These are phyloP conservation scores for Pipra filicauda DNA, from an alignment of 2,113 vertebrate genomes.

Conservation along the genomic window DNA sequence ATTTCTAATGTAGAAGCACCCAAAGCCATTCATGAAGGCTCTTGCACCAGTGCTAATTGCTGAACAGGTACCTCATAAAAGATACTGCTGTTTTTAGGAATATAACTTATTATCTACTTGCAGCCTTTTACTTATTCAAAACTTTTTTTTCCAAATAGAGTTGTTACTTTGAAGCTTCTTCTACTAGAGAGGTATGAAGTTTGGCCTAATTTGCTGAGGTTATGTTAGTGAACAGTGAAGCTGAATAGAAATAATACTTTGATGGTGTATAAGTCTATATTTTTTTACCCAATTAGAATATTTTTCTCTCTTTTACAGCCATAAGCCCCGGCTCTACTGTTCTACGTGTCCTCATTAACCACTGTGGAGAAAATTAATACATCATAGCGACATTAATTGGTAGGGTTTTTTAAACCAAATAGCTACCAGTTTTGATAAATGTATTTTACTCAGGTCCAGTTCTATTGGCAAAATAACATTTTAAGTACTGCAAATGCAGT, in stretches of 20 bases:
- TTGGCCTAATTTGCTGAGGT: not conserved
- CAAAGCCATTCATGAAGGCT: not conserved
- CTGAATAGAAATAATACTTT: not conserved
- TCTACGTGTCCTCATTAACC: not conserved
- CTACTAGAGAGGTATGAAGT: not conserved
- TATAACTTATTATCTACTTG: not conserved
- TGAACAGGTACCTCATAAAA: not conserved
- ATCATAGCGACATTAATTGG: not conserved
- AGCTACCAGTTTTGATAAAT: conserved; percentile 21
- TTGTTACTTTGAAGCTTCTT: not conserved
- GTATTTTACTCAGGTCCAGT: not conserved
- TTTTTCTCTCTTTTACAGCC: not conserved
- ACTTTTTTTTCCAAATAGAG: not conserved
- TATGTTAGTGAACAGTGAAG: not conserved
- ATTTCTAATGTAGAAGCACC: not conserved
- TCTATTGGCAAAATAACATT: not conserved
- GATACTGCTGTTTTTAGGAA: not conserved
- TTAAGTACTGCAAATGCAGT: not conserved
- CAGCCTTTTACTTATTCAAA: not conserved
- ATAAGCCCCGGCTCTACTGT: not conserved
- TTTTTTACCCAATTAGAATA: not conserved
- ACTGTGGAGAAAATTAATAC: not conserved
- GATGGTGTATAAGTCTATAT: not conserved
- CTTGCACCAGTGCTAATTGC: not conserved
- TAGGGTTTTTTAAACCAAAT: not conserved